Evolutionary conservation across 2,797 vertebrate species (phyloP), one percentile per base, ranked within the genome.

Genomic region (Peromyscus aztecus): DNA sequence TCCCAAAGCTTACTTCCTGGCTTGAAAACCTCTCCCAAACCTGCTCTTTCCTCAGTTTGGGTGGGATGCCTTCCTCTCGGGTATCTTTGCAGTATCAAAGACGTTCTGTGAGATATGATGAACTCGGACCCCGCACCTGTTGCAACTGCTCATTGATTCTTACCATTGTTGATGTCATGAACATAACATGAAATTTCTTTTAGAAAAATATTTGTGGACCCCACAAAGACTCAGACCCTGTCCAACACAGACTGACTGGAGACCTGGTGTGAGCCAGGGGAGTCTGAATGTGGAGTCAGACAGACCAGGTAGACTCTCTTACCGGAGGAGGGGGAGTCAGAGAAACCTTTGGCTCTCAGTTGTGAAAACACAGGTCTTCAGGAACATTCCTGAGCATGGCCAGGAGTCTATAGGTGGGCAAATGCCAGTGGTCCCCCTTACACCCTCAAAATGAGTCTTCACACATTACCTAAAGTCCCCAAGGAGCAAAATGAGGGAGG

Each of bases 401-500:
- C 24, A 10, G 29, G 29, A 55, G 31, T n/a, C 1, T 49, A 17
- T n/a, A 31, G 6, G 29, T 3, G 19, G 49, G 27, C 21, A 16
- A 52, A 34, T 4, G 9, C 10, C 52, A 27, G 19, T 0, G n/a
- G 2, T 10, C 31, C 0, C 4, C 0, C 4, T 31, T 21, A 24
- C 0, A 11, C 4, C 2, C 43, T 19, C 71, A 63, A 55, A 23
- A 19, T 24, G 12, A 0, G 6, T 8, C 49, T 82, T 40, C 23
- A 59, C n/a, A 29, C 2, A 19, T 31, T 4, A 12, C 12, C 52
- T 34, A 19, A 2, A 76, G 49, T 49, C 31, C 23, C 37, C 23
- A 21, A 17, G 7, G 23, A 4, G 63, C 13, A 5, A 43, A 57
- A 13, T 14, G 21, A 55, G 80, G 16, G 24, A 59, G 24, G 61